phyloP scores from a whole-genome alignment of 1,140 invertebrate genomes.

The Lasioglossum baleicum region DNA sequence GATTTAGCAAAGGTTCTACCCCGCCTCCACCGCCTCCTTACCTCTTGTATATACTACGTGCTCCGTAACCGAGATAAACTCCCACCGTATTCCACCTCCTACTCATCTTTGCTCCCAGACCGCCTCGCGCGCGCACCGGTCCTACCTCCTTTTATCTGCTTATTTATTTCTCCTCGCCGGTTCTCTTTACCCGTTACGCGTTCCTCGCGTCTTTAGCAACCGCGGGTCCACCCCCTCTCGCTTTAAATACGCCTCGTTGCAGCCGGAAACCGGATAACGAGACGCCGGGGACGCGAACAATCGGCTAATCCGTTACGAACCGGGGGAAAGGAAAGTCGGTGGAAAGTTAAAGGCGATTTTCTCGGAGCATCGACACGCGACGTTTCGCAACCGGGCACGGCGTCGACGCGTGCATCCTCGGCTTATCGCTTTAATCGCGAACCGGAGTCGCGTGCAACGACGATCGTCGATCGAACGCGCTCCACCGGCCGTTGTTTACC shows the following conservation, averaged over 20 bases:
- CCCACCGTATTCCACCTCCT: constrained; percentile 30
- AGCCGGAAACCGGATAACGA: too few relatives aligned
- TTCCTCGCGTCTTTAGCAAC: constrained; percentile 16
- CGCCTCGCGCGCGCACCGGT: background rate
- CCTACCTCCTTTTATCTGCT: constrained; percentile 46
- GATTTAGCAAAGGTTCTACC: constrained; percentile 62
- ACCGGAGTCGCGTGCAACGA: too few relatives aligned
- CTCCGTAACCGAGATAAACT: constrained; percentile 63
- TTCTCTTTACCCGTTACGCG: constrained; percentile 39
- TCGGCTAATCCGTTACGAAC: too few relatives aligned
- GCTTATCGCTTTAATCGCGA: too few relatives aligned
- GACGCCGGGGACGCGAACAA: background rate
- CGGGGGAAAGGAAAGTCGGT: too few relatives aligned
- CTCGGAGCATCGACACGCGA: too few relatives aligned
- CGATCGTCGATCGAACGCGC: too few relatives aligned
- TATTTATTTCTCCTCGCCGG: constrained; percentile 46
- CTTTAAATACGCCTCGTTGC: background rate
- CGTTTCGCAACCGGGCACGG: too few relatives aligned
- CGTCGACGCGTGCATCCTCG: too few relatives aligned
- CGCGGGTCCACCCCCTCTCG: too few relatives aligned
- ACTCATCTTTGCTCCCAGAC: constrained; percentile 14
- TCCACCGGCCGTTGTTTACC: too few relatives aligned
- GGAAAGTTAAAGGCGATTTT: too few relatives aligned
- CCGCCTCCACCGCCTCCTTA: constrained; percentile 41
- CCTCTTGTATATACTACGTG: constrained; percentile 49